These are phyloP conservation scores for Spialia ferax DNA, from an alignment of 2,888 invertebrate genomes.

Conservation along the genomic window DNA sequence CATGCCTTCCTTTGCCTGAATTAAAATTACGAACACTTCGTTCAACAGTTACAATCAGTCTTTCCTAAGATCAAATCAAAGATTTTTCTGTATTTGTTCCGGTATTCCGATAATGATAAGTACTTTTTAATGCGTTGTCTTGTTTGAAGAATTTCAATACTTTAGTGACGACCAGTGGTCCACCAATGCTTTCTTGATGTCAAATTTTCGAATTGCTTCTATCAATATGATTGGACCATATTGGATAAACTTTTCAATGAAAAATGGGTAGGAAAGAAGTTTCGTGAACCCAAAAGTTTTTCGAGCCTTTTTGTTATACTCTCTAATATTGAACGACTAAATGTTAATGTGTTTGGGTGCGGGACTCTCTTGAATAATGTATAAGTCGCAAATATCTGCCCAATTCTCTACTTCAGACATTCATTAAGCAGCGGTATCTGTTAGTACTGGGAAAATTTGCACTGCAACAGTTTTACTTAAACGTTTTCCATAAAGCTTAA, in stretches of 20 bases:
- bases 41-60: neutral
- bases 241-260: constrained; percentile 1
- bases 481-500: too few relatives aligned
- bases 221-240: constrained; percentile 1
- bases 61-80: too few relatives aligned
- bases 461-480: neutral
- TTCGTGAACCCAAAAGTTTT: neutral
- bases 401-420: constrained; percentile 8
- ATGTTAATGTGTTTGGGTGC: constrained; percentile 11
- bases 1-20: neutral
- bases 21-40: neutral
- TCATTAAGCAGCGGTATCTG: neutral
- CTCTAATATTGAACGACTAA: constrained; percentile 15
- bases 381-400: neutral
- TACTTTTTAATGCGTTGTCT: too few relatives aligned
- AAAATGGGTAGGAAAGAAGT: neutral
- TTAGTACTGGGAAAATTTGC: neutral
- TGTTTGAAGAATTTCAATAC: neutral
- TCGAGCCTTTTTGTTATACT: neutral
- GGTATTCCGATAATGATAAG: too few relatives aligned
- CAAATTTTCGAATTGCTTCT: neutral
- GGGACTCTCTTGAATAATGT: constrained; percentile 11
- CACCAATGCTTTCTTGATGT: neutral
- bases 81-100: too few relatives aligned
- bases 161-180: neutral